Evolutionary conservation across 2,797 vertebrate species (phyloP).

Genomic region (Martes flavigula): DNA sequence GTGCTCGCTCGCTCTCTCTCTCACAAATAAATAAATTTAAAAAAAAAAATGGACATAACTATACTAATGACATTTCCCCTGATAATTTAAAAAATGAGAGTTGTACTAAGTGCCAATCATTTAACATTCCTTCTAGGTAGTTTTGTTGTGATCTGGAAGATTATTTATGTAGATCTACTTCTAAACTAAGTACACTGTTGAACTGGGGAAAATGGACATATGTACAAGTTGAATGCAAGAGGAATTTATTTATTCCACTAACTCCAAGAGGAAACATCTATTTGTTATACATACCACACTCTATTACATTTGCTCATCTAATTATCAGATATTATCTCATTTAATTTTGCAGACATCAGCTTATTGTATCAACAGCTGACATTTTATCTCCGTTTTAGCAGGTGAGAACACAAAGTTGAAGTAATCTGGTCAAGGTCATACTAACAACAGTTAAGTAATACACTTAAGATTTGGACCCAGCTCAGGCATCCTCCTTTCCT

Average conservation of each 20-base stretch:
- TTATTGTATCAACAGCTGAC: not conserved
- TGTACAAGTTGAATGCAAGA: not conserved
- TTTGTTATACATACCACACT: not conserved
- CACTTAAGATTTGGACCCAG: not conserved
- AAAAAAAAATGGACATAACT: not conserved
- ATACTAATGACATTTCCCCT: not conserved
- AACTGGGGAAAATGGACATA: not conserved
- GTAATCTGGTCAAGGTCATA: not conserved
- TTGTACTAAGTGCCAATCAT: not conserved
- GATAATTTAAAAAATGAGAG: not conserved
- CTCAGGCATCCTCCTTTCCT: not conserved
- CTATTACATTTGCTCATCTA: not conserved
- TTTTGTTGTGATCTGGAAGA: conserved; percentile 10
- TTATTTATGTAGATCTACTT: conserved; percentile 2
- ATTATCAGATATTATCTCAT: not conserved
- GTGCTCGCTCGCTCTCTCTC: too few species aligned
- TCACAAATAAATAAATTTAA: too few species aligned
- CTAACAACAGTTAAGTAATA: not conserved
- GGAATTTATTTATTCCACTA: not conserved
- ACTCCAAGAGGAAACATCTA: conserved; percentile 26
- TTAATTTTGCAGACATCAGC: not conserved
- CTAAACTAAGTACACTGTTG: not conserved
- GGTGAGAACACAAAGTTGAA: not conserved
- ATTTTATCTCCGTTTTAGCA: not conserved
- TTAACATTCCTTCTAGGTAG: not conserved